Percentiles rank a stretch among this genome's conserved stretches.
Evolutionary conservation across 2,113 vertebrate species (phyloP).

Genomic region (Leptocoma aspasia): DNA sequence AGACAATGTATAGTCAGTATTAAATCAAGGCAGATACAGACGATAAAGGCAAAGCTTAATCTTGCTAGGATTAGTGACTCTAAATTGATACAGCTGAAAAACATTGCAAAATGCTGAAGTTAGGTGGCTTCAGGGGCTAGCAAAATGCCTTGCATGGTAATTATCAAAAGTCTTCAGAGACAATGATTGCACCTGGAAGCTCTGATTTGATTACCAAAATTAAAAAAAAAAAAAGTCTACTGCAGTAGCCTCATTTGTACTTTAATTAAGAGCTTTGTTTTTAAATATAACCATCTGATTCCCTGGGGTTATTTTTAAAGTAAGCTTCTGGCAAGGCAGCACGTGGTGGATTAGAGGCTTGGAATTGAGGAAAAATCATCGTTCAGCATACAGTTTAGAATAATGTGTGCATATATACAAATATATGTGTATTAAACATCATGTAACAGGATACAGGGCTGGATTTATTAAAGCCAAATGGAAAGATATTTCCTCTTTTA

Average conservation of each 20-base stretch:
- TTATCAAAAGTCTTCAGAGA: constrained; percentile 17
- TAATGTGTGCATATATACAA: constrained; percentile 6
- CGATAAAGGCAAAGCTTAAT: constrained; percentile 39
- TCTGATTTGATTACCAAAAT: constrained; percentile 30
- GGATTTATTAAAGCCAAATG: constrained; percentile 44
- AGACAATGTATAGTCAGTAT: constrained; percentile 29
- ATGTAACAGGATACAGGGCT: constrained; percentile 19
- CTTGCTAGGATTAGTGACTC: constrained; percentile 46
- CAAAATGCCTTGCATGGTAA: not conserved
- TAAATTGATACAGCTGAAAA: not conserved
- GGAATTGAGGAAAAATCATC: constrained; percentile 35
- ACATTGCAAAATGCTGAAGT: not conserved
- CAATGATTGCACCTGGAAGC: constrained; percentile 33
- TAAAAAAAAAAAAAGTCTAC: not conserved
- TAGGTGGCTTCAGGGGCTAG: not conserved
- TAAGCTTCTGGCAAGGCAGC: constrained; percentile 49
- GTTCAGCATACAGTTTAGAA: not conserved
- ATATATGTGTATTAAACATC: not conserved
- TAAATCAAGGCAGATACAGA: constrained; percentile 16
- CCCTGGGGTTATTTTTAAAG: constrained; percentile 58
- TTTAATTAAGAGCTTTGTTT: constrained; percentile 65
- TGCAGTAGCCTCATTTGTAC: constrained; percentile 44
- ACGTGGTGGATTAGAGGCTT: constrained; percentile 37
- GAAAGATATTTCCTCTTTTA: constrained; percentile 8
- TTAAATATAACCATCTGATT: constrained; percentile 57